Evolutionary conservation across 2,113 vertebrate genomes (phyloP), one percentile per base, ranked within the genome.

Genomic region (Orcinus orca): DNA sequence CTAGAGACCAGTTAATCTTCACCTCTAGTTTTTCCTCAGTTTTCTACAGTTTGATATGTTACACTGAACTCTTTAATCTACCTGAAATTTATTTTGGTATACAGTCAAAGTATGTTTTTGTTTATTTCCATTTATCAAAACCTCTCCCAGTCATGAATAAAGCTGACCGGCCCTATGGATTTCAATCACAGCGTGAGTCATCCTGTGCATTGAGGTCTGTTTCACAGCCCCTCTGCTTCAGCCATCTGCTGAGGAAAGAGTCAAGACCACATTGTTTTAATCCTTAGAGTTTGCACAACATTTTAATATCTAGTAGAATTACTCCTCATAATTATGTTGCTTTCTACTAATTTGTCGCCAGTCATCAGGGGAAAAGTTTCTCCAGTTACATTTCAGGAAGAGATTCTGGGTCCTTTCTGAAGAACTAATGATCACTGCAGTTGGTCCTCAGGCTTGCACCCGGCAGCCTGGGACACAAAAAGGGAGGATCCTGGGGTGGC

Each of bases 61-160:
- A 50, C 63, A 74, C 0, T 76, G 17, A 90, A 88, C 15, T 63
- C 31, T 73, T 71, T 8, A 23, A 65, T 76, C 47, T 55, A 44
- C 55, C 38, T 2, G 5, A 58, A 73, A 93, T 83, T 85, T 33
- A 92, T 10, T 47, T 41, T 81, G 58, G 20, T 20, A 60, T 50
- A 85, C 15, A 11, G 23, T 86, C 55, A 44, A 95, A 94, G 44
- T 9, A n/a, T 13, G 5, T 31, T 82, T 86, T 65, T 21, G 0
- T 44, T 86, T 70, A 70, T 76, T 95, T 95, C 67, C 23, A 79
- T n/a, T 84, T 55, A 92, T 55, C 67, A 71, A 70, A 29, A 23
- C 10, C 6, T 58, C 12, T 44, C 41, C 6, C 7, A 1, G 9
- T 86, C n/a, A 36, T 58, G 33, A 53, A 41, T 8, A 62, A 67